Evolutionary conservation across 2,888 invertebrate species (phyloP).

Genomic region (Dendrolimus pini): DNA sequence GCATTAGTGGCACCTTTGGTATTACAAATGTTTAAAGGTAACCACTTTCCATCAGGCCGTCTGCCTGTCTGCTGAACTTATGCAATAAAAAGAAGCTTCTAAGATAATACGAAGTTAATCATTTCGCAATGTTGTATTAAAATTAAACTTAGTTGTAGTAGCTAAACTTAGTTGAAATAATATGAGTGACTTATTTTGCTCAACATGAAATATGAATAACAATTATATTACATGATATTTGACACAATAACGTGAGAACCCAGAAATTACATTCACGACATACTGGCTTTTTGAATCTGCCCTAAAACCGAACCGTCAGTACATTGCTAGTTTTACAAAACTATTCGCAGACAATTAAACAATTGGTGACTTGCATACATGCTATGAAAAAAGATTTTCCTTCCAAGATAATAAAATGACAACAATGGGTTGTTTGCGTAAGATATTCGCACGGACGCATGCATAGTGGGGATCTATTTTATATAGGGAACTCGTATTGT

Average conservation of each 20-base stretch:
- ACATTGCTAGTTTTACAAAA: slow-evolving; percentile 42
- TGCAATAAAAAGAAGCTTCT: too few species aligned
- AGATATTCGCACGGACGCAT: slow-evolving; percentile 58
- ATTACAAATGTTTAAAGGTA: too few species aligned
- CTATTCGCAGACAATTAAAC: slow-evolving; percentile 61
- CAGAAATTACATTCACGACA: not conserved
- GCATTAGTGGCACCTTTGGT: too few species aligned
- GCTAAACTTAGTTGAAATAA: too few species aligned
- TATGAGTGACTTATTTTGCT: too few species aligned
- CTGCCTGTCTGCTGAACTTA: too few species aligned
- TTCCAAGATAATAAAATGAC: slow-evolving; percentile 75
- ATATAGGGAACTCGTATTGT: slow-evolving; percentile 59
- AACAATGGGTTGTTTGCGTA: slow-evolving; percentile 69
- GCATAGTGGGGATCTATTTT: slow-evolving; percentile 70
- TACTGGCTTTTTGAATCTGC: slow-evolving; percentile 7
- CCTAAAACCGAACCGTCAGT: slow-evolving; percentile 34
- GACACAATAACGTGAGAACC: slow-evolving; percentile 13
- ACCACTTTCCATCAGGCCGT: too few species aligned
- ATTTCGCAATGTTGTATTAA: too few species aligned
- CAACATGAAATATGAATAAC: too few species aligned
- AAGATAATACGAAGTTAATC: too few species aligned
- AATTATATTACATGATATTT: slow-evolving; percentile 3
- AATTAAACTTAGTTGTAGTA: too few species aligned
- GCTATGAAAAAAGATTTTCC: slow-evolving; percentile 73
- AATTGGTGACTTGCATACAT: slow-evolving; percentile 64